Base-by-base conservation (phyloP, 1,140 invertebrate species). In the Zeugodacus cucurbitae region DNA sequence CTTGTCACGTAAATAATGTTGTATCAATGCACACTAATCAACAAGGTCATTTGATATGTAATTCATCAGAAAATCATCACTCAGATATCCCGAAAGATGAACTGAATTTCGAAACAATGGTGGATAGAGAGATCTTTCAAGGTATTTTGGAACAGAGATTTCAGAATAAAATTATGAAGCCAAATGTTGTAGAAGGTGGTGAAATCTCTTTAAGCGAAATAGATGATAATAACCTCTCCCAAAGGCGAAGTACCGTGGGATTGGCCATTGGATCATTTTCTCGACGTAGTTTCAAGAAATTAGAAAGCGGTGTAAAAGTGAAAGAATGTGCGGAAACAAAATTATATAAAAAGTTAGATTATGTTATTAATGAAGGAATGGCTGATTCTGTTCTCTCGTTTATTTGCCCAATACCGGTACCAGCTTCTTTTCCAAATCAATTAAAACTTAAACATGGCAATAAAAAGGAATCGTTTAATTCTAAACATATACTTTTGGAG, bases 301-400 rank as follows among this genome's bases (percentile, higher is more conserved):
- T 41, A 11, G 37, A 78, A 22, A 41, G 5, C 32, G 41, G n/a
- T 48, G 8, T 74, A 74, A 41, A n/a, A 8, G n/a, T 29, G 22
- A 8, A 34, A 41, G 74, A 82, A 48, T 32, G 10, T 78, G 32
- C 93, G 29, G 91, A 93, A 90, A 90, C 93, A 6, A 91, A 91
- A 54, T 82, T 93, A 10, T 90, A 87, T 20, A 91, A 93, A 64
- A 92, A 93, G 89, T 70, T 93, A 37, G 93, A 93, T 87, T 90
- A 96, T 94, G 95, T 97, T 8, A 94, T 97, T 87, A 96, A 96
- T 78, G 96, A 97, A 94, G 96, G 96, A 34, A 94, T 97, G 88
- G 92, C 97, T 32, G 97, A 97, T 92, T 97, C 96, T 0, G 95
- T 97, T 88, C 91, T 97, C 14, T 96, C 96, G 1, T 96, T 96